Evolutionary conservation across 2,888 invertebrate genomes (phyloP).

Genomic region (Machimus rusticus): DNA sequence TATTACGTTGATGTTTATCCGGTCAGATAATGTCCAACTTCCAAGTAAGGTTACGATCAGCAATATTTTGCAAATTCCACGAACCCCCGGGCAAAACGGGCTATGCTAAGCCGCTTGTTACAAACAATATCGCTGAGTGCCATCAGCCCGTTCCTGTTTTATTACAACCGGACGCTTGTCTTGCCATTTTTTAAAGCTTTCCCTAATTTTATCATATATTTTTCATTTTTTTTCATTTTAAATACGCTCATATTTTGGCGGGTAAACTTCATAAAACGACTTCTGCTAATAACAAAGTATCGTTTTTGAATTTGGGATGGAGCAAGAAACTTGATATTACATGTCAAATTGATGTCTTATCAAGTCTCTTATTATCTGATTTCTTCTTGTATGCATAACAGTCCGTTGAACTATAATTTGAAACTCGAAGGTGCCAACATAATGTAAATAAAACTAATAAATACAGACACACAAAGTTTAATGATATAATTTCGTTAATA

Average conservation of each 20-base stretch:
- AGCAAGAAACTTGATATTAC: neutral
- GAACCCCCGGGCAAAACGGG: neutral
- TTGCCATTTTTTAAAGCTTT: neutral
- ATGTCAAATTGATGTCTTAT: neutral
- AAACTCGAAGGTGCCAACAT: neutral
- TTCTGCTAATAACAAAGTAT: neutral
- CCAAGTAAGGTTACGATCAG: conserved; percentile 36
- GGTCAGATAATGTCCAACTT: conserved; percentile 37
- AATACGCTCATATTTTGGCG: neutral
- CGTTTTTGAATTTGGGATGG: neutral
- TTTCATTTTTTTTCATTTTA: neutral
- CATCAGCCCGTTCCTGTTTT: neutral
- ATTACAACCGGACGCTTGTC: neutral
- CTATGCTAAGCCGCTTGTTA: conserved; percentile 19
- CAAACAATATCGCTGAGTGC: conserved; percentile 14
- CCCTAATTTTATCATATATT: conserved; percentile 3
- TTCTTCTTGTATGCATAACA: neutral
- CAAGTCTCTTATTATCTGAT: neutral
- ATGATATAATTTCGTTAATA: neutral
- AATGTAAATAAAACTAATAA: no score
- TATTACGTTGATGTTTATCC: conserved; percentile 39
- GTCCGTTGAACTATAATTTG: neutral
- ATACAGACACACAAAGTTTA: neutral
- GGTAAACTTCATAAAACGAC: neutral
- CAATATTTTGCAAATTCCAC: conserved; percentile 6